Base-by-base conservation (phyloP, 2,113 vertebrate genomes). In the Psophia crepitans region DNA sequence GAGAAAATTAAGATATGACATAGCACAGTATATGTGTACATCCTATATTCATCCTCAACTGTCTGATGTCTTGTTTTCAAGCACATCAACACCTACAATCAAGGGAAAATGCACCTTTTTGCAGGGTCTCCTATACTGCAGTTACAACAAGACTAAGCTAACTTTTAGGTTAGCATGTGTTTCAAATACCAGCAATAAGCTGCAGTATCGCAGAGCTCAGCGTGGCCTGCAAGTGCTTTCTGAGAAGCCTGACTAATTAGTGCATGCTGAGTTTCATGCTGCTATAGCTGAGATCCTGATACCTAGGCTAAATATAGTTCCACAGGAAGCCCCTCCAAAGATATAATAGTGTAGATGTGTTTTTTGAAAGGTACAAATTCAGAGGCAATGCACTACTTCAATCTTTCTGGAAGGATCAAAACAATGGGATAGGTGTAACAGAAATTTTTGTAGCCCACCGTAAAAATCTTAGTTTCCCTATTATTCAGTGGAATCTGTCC, bases 251-350 rank as follows among this genome's bases (percentile, higher is more conserved):
- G 79, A 57, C 71, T 95, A 88, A 81, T 88, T 75, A 93, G 86
- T n/a, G 43, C 89, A 58, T 44, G 84, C 94, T 97, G 94, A 84
- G 93, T 46, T 74, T 41, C 63, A 23, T 74, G 71, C 89, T 90
- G 89, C 78, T 92, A 12, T 30, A 48, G 63, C 89, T 84, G 60
- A 87, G 65, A 39, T 96, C 44, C 87, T 44, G n/a, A 46, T 60
- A 56, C 56, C 64, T 61, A 41, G 30, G 76, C 77, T 94, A 92
- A 93, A 89, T 66, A 92, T 81, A 96, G 73, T 81, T 48, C 86
- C 58, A 61, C 84, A 78, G 85, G 91, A 89, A 95, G 74, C 70
- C 91, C 84, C 65, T 71, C 61, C 33, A 60, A 84, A 76, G 48
- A 44, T 64, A 15, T 24, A 19, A 61, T 8, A 89, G n/a, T 24